These are phyloP conservation scores for Bufo bufo DNA, from an alignment of 2,113 vertebrate species.

Conservation along the genomic window DNA sequence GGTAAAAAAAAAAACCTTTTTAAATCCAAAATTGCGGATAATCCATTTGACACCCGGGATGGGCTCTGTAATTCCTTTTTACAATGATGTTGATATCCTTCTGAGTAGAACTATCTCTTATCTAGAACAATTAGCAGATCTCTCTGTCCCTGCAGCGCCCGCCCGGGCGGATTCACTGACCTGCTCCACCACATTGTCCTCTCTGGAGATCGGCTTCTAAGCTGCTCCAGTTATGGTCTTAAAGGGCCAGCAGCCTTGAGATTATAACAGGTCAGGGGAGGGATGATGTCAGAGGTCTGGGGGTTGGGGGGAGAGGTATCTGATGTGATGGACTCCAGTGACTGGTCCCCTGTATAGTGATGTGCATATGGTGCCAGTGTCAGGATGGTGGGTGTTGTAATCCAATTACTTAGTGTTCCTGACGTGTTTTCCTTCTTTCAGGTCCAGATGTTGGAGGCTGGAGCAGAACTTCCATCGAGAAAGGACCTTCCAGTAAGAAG, in stretches of 20 bases:
- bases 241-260: neutral
- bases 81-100: neutral
- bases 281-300: too few relatives aligned
- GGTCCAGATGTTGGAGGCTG: constrained; percentile 59
- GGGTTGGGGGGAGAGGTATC: too few relatives aligned
- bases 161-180: neutral
- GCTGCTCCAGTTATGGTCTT: neutral
- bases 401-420: neutral
- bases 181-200: neutral
- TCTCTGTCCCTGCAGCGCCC: neutral
- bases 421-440: constrained; percentile 64
- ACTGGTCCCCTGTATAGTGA: neutral
- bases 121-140: constrained; percentile 12
- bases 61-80: neutral
- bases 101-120: neutral
- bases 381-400: neutral
- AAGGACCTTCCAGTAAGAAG: neutral
- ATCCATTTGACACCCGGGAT: neutral
- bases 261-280: neutral
- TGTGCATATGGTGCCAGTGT: neutral
- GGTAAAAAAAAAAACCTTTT: neutral
- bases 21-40: neutral
- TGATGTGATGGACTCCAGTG: too few relatives aligned
- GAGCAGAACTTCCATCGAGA: constrained; percentile 59
- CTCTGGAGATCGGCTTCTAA: neutral